A percentile compares a stretch with the other conserved stretches of the same genome.
These are phyloP conservation scores for Invenusta paracnida DNA, from an alignment of 2,888 invertebrate species.

Conservation along the genomic window DNA sequence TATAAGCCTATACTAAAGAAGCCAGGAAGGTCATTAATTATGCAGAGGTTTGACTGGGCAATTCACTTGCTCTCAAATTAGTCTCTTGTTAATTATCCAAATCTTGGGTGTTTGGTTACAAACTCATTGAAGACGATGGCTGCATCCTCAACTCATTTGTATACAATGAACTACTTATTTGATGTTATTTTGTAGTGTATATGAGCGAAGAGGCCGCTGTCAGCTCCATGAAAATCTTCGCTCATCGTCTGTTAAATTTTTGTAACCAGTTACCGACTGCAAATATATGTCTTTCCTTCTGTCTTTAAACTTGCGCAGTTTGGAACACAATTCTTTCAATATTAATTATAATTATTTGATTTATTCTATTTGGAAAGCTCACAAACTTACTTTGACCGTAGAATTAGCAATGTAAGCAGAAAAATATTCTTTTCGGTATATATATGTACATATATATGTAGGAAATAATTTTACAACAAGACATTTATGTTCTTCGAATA, in stretches of 20 bases:
- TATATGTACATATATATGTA: not conserved
- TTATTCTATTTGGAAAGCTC: not conserved
- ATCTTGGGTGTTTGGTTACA: slow-evolving; percentile 12
- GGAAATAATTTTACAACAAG: not conserved
- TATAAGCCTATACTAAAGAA: too few species aligned
- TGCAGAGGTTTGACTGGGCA: not conserved
- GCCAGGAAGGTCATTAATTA: too few species aligned
- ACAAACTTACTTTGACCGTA: not conserved
- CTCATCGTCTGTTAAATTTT: slow-evolving; percentile 20
- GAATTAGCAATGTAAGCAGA: not conserved
- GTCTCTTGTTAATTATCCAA: slow-evolving; percentile 18
- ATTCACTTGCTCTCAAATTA: not conserved
- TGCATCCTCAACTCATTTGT: not conserved
- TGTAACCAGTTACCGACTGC: not conserved
- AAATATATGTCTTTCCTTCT: not conserved
- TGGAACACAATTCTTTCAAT: not conserved
- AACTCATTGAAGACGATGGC: not conserved
- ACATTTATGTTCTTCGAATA: not conserved
- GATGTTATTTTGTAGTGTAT: not conserved
- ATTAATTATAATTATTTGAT: slow-evolving; percentile 11
- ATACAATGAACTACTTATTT: too few species aligned
- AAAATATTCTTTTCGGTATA: not conserved
- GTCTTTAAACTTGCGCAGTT: not conserved
- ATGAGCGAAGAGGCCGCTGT: too few species aligned
- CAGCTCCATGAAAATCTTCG: not conserved